These are phyloP conservation scores for Cataglyphis altisquamis DNA, from an alignment of 2,888 invertebrate species.

Conservation along the genomic window DNA sequence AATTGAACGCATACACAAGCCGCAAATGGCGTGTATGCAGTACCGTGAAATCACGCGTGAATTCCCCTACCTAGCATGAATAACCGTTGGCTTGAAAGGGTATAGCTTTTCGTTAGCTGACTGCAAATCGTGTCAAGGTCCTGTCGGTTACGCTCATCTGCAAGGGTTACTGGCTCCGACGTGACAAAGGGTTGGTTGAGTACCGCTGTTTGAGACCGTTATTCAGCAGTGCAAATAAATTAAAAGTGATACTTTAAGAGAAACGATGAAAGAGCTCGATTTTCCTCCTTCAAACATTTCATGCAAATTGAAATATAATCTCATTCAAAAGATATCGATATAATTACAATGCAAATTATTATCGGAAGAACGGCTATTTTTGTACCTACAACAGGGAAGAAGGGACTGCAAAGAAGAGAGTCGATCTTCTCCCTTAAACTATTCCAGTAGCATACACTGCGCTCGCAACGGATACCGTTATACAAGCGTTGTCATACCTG, in stretches of 20 bases:
- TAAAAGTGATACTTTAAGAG: conserved; percentile 34
- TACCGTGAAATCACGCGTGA: conserved; percentile 75
- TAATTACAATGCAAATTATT: neutral
- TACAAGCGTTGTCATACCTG: conserved; percentile 27
- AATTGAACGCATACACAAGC: neutral
- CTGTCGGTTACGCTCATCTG: conserved; percentile 42
- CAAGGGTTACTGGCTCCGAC: conserved; percentile 8
- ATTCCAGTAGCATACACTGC: conserved; percentile 17
- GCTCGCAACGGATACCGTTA: conserved; percentile 46
- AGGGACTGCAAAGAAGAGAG: neutral
- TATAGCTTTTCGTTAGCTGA: conserved; percentile 70
- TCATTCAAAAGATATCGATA: neutral
- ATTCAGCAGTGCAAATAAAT: conserved; percentile 46
- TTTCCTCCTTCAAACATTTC: conserved; percentile 18
- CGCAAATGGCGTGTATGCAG: conserved; percentile 23
- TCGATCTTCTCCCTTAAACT: conserved; percentile 46
- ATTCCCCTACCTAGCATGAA: conserved; percentile 52
- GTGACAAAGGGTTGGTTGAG: conserved; percentile 54
- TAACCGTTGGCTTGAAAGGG: conserved; percentile 76
- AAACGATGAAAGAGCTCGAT: conserved; percentile 3
- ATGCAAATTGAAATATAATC: conserved; percentile 19
- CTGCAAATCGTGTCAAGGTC: conserved; percentile 68
- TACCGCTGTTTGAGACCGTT: conserved; percentile 53
- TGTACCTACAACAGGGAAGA: neutral
- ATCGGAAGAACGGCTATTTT: neutral